A percentile compares a stretch with the other conserved stretches of the same genome.
Conservation (phyloP, 2,113 vertebrate species). For the Trogon surrucura region DNA sequence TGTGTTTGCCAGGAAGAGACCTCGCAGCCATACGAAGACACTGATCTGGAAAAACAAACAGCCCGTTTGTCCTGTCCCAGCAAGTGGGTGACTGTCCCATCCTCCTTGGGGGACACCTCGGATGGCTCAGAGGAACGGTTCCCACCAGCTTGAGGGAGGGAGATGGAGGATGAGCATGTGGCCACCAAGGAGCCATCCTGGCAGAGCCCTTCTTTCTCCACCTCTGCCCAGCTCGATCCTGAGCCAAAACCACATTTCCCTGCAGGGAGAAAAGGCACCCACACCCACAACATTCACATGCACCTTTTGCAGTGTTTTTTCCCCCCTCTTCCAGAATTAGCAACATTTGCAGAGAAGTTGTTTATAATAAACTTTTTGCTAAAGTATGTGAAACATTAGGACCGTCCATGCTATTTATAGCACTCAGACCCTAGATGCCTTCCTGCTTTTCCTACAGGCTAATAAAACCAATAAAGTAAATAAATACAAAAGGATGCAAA, state of each 20-base stretch:
- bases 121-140: accelerated
- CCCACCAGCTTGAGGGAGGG: accelerated
- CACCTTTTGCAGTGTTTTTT: accelerated
- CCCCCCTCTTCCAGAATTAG: neutral
- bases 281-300: accelerated
- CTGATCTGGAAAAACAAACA: neutral
- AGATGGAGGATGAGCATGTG: accelerated
- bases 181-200: neutral
- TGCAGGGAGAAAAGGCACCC: neutral
- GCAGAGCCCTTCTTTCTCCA: neutral
- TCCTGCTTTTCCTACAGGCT: neutral
- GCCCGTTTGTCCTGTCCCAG: neutral
- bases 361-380: neutral
- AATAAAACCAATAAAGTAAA: neutral
- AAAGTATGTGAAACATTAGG: neutral
- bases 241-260: neutral
- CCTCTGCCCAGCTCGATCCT: neutral
- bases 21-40: accelerated
- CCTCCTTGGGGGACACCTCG: neutral
- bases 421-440: neutral
- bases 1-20: neutral
- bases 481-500: neutral
- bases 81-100: neutral
- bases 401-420: neutral
- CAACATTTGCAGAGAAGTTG: neutral